Base-by-base conservation (phyloP, 1,140 invertebrate species). In the Drepana arcuata region DNA sequence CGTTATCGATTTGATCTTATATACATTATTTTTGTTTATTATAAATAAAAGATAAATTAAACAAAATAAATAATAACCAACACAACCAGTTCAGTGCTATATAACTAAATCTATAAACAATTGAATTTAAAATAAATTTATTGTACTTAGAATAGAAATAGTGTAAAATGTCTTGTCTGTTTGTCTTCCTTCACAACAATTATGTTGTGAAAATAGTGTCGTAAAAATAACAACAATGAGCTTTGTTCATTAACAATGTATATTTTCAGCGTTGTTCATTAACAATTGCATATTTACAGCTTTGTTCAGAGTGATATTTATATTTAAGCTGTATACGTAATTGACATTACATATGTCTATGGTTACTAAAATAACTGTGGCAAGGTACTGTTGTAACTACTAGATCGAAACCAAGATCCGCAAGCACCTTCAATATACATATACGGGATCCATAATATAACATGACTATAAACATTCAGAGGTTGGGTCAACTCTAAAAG, bases 41-140 rank as follows among this genome's bases (percentile, higher is more conserved):
- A 67, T 68, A 72, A 75, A 81, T 72, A 75, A 68, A 68, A 69
- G 51, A 66, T 70, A 71, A 80, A 67, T 68, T 66, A 72, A 26
- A 75, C 50, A 71, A 78, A 78, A 75, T 72, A 78, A 81, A 77
- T 77, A 77, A 70, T n/a, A n/a, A n/a, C 57, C 66, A 74, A 78
- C 73, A 78, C 77, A 78, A 81, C 72, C 73, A 48, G 51, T 53
- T 63, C 46, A 61, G 49, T 62, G 61, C 66, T 38, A 62, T 55
- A 62, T 29, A 47, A 36, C 36, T 57, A 48, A 48, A 50, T 42
- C n/a, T n/a, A n/a, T 47, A 42, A 52, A 44, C 36, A 48, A 46
- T 26, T 50, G 34, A 21, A 47, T 40, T 27, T 26, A 26, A 43
- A 43, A 50, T 51, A 45, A 34, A 47, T 15, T 44, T 39, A 47